Percentiles rank a stretch among this genome's conserved stretches.
phyloP scores from a whole-genome alignment of 2,888 invertebrate species.

The Nephrotoma flavescens region DNA sequence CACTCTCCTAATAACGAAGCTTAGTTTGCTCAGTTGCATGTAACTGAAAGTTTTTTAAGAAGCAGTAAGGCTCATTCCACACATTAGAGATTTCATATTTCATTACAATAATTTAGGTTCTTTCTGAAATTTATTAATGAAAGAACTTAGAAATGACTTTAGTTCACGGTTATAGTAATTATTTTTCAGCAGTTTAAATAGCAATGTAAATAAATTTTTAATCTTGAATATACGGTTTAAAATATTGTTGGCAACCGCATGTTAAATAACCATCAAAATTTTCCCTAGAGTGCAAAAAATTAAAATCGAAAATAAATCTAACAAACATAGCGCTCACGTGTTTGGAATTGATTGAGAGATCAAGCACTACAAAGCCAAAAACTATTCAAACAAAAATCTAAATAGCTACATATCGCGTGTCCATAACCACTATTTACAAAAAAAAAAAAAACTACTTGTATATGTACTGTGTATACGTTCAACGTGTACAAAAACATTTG shows the following conservation, averaged over 20 bases:
- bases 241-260: background rate
- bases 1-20: too few species aligned
- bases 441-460: background rate
- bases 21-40: too few species aligned
- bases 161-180: too few species aligned
- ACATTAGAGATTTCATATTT: too few species aligned
- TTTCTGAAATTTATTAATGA: too few species aligned
- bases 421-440: background rate
- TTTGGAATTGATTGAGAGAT: background rate
- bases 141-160: too few species aligned
- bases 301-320: background rate
- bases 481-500: background rate
- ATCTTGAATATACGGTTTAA: background rate
- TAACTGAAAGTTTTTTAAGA: too few species aligned
- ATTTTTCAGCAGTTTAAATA: too few species aligned
- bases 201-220: too few species aligned
- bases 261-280: background rate
- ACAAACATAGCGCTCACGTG: background rate
- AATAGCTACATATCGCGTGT: background rate
- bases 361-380: background rate
- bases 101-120: too few species aligned
- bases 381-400: background rate
- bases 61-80: too few species aligned
- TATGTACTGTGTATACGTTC: background rate
- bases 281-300: background rate